Conservation (phyloP, 2,113 vertebrate species). For the Tychaedon coryphoeus region DNA sequence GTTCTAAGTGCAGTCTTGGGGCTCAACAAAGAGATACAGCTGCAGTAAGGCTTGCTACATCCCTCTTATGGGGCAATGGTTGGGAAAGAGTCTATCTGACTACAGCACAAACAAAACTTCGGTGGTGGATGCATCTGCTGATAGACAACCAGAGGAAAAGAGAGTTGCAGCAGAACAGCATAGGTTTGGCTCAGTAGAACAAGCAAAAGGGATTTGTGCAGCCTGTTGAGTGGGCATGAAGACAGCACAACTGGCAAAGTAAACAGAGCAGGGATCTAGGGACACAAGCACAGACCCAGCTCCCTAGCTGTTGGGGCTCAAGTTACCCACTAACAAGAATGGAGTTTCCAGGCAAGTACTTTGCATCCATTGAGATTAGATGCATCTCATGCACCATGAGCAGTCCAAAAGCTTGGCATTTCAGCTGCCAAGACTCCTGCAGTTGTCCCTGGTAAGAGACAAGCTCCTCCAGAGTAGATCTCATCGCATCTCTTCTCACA, state of each 20-base stretch:
- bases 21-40: not conserved
- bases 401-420: not conserved
- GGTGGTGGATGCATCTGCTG: not conserved
- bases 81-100: not conserved
- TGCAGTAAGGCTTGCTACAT: not conserved
- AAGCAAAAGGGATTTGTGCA: not conserved
- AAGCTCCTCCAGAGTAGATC: not conserved
- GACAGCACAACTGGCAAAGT: not conserved
- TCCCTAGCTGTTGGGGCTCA: not conserved
- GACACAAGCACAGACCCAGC: not conserved
- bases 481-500: not conserved
- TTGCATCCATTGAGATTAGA: not conserved
- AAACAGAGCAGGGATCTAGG: not conserved
- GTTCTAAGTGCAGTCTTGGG: not conserved
- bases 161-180: not conserved
- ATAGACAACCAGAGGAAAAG: not conserved
- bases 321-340: not conserved
- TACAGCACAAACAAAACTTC: not conserved
- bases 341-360: not conserved
- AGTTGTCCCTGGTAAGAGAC: not conserved
- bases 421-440: not conserved
- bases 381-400: not conserved
- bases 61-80: rapidly evolving
- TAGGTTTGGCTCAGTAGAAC: not conserved
- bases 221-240: not conserved